phyloP scores from a whole-genome alignment of 2,113 vertebrate species.

The Synodontis membranacea region DNA sequence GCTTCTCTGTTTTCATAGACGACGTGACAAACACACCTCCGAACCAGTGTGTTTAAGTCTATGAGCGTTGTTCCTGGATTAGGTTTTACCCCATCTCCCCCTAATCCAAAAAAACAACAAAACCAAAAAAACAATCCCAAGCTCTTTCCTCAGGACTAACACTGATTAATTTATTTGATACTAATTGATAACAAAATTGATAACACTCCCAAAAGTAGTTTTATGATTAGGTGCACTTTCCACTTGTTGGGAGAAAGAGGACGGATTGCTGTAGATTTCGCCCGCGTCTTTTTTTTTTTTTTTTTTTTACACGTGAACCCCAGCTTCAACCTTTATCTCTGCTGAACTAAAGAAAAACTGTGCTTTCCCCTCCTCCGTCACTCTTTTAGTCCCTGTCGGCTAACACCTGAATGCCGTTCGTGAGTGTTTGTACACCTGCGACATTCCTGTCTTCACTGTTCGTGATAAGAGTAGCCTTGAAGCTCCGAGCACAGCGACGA shows the following conservation, averaged over 20 bases:
- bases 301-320: too few species aligned
- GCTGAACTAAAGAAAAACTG: not conserved
- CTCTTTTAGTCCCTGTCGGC: not conserved
- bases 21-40: not conserved
- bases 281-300: too few species aligned
- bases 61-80: too few species aligned
- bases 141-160: too few species aligned
- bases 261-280: not conserved
- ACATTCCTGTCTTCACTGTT: not conserved
- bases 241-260: not conserved
- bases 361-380: too few species aligned
- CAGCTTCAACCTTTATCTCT: not conserved
- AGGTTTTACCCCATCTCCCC: too few species aligned
- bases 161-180: too few species aligned
- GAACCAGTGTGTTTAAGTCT: not conserved
- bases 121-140: too few species aligned
- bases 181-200: too few species aligned
- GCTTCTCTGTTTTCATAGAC: not conserved
- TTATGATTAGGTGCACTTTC: not conserved
- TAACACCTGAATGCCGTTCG: not conserved
- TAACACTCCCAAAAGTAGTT: not conserved
- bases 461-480: slow-evolving; percentile 17
- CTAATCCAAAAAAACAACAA: too few species aligned
- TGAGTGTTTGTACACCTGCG: slow-evolving; percentile 29
- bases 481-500: not conserved